These are phyloP conservation scores for Cotesia glomerata DNA, from an alignment of 1,140 invertebrate genomes.

Conservation along the genomic window DNA sequence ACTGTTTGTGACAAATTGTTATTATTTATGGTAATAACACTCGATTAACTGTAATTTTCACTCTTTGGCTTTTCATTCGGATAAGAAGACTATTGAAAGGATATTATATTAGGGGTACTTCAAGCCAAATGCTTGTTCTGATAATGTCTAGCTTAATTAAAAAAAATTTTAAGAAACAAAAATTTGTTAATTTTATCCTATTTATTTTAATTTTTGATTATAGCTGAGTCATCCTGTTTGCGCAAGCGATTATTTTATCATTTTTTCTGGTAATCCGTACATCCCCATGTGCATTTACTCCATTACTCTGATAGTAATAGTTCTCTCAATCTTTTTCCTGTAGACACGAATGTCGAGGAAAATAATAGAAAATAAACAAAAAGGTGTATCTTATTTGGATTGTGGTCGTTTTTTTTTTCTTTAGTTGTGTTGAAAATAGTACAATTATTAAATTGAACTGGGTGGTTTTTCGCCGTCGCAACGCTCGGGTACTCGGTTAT, in stretches of 20 bases:
- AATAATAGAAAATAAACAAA: constrained; percentile 27
- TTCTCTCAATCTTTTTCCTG: constrained; percentile 29
- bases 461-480: constrained; percentile 39
- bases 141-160: neutral
- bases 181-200: neutral
- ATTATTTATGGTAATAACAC: neutral
- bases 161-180: neutral
- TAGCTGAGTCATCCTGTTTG: constrained; percentile 16
- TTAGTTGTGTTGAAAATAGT: too few species aligned
- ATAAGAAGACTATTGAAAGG: too few species aligned
- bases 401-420: too few species aligned
- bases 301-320: constrained; percentile 28
- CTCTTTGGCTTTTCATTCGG: neutral
- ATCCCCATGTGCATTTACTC: constrained; percentile 25
- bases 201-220: neutral
- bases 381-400: neutral
- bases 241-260: constrained; percentile 32
- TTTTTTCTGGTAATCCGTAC: constrained; percentile 14
- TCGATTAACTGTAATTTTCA: neutral
- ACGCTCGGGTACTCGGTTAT: constrained; percentile 23
- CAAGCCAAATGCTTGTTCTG: neutral
- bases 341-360: constrained; percentile 22
- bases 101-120: too few species aligned
- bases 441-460: constrained; percentile 56
- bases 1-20: neutral